Base-by-base conservation (phyloP, 2,888 invertebrate genomes). In the Myopa testacea region DNA sequence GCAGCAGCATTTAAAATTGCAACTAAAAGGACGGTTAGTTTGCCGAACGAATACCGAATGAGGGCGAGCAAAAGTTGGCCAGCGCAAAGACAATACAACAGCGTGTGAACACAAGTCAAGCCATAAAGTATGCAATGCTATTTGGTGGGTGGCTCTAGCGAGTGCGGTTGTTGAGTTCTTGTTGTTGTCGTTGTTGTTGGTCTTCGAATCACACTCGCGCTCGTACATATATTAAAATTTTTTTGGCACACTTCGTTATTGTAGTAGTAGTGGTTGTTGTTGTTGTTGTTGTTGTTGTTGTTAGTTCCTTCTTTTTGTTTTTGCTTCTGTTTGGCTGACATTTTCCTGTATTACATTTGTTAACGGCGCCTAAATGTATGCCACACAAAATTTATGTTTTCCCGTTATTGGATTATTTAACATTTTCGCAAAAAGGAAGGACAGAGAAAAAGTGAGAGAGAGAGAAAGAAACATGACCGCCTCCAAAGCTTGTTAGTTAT, bases 371-470 rank as follows among this genome's bases (percentile, higher is more conserved):
- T 63, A 63, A 74, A 74, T n/a, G 74, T 75, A 67, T 75, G 75
- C 67, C n/a, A 16, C 75, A 19, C 74, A 8, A 67, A 67, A 75
- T 75, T 75, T 75, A 75, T 75, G 52, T 37, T 26, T 45, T 38
- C 55, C n/a, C 55, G 67, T 75, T 75, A 52, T 67, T 75, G 67
- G 67, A 75, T 75, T 75, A 67, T 75, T 75, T 63, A 55, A 73
- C 19, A 65, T 19, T 52, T 74, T 73, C 62, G 26, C n/a, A 12
- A 37, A 70, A 40, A 50, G 50, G 10, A 26, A 26, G 26, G 4
- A 26, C 7, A 26, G 12, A 68, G 40, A 45, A 7, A 67, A 40
- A 26, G 10, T 4, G 63, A 63, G 63, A 10, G 19, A 63, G 7
- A 63, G 10, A 10, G 63, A 63, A 26, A 63, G 10, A 10, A 19